Evolutionary conservation across 35 echinoderm and acorn worm species (phyloP).

Genomic region (Apostichopus japonicus): DNA sequence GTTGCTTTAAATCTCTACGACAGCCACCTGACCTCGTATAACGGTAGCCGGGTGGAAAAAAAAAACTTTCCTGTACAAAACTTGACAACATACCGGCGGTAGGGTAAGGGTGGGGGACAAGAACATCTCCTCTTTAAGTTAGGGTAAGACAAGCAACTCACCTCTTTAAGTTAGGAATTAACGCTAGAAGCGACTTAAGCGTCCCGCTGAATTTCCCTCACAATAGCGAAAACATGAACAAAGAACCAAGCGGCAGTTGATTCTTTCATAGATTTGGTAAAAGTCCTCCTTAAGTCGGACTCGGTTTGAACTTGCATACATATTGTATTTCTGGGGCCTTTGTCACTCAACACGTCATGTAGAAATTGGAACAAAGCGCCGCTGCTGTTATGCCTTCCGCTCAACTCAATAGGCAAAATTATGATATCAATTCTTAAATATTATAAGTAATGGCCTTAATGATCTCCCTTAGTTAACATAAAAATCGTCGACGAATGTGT

Average conservation of each 20-base stretch:
- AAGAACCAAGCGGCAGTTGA: neutral
- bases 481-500: no score
- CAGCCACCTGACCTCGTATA: no score
- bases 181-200: neutral
- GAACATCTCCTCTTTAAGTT: no score
- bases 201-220: neutral
- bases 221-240: constrained; percentile 8
- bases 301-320: constrained; percentile 4
- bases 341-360: neutral
- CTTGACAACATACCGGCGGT: no score
- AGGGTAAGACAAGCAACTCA: neutral
- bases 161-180: neutral
- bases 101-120: no score
- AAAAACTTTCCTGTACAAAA: no score
- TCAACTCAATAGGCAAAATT: no score
- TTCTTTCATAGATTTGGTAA: neutral
- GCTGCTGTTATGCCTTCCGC: neutral
- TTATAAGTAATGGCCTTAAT: no score
- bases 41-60: no score
- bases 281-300: constrained; percentile 1
- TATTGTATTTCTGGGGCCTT: neutral
- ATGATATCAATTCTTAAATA: no score
- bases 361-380: neutral
- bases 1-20: no score
- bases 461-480: no score